These are phyloP conservation scores for Himalopsyche anomala DNA, from an alignment of 2,888 invertebrate genomes.

Conservation along the genomic window DNA sequence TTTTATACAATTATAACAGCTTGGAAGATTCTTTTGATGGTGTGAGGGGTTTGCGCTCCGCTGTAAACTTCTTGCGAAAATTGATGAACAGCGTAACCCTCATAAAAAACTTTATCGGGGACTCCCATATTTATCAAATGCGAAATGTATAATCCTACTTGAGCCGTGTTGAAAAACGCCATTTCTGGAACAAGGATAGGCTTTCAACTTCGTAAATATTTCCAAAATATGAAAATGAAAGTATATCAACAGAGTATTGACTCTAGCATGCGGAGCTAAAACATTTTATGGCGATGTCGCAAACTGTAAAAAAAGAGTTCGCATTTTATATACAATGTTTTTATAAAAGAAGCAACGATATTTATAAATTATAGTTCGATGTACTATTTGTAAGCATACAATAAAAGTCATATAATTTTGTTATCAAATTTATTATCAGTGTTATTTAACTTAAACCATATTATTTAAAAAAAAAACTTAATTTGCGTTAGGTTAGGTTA, in stretches of 20 bases:
- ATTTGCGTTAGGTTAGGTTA: too few species aligned
- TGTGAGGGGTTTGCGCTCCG: neutral
- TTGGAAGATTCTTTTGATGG: neutral
- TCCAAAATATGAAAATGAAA: slow-evolving; percentile 39
- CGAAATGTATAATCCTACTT: slow-evolving; percentile 48
- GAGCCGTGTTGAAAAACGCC: slow-evolving; percentile 24
- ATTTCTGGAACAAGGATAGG: slow-evolving; percentile 47
- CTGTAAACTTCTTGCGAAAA: slow-evolving; percentile 20
- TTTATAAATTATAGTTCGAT: too few species aligned
- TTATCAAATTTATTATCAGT: too few species aligned
- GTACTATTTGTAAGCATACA: too few species aligned
- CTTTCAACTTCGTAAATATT: slow-evolving; percentile 45
- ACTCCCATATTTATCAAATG: slow-evolving; percentile 38
- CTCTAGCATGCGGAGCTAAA: slow-evolving; percentile 26
- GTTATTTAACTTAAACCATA: too few species aligned
- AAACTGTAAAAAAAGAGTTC: neutral
- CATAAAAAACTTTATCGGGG: slow-evolving; percentile 48
- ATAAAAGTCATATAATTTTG: too few species aligned
- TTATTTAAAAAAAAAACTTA: too few species aligned
- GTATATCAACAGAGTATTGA: slow-evolving; percentile 32
- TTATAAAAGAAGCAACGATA: neutral
- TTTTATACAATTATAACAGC: neutral
- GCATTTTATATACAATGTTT: neutral
- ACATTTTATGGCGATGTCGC: slow-evolving; percentile 16
- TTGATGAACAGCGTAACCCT: slow-evolving; percentile 44